Conservation (phyloP, 2,113 vertebrate species). For the Ophiodon elongatus region DNA sequence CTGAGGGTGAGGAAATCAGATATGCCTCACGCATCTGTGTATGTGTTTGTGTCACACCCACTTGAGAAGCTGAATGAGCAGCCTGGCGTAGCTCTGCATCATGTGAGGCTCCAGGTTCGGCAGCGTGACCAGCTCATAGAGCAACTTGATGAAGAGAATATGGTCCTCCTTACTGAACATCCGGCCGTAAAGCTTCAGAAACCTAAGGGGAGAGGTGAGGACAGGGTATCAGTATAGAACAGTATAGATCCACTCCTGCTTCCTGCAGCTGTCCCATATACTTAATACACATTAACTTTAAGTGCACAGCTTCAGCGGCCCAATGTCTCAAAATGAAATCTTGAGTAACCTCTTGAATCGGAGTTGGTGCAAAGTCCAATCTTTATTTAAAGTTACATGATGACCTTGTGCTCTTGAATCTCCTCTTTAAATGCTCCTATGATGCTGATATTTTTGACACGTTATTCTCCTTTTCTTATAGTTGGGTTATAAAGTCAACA, state of each 20-base stretch:
- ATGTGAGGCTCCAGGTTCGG: constrained; percentile 95
- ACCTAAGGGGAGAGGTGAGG: constrained; percentile 78
- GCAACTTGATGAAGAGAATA: constrained; percentile 93
- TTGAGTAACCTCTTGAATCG: neutral
- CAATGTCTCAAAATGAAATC: constrained; percentile 5
- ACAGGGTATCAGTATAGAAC: neutral
- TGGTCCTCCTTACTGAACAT: constrained; percentile 97
- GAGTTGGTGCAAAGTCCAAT: neutral
- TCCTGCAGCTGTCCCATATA: constrained; percentile 41
- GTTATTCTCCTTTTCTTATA: neutral
- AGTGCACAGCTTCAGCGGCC: constrained; percentile 2
- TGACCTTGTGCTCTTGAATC: neutral
- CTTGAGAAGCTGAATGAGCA: constrained; percentile 95
- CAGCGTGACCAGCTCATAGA: constrained; percentile 95
- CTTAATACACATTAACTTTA: neutral
- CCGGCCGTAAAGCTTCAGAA: constrained; percentile 94
- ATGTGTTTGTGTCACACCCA: constrained; percentile 79
- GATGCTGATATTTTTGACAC: neutral
- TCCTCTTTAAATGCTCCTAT: neutral
- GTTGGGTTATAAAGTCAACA: neutral
- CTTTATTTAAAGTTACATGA: neutral
- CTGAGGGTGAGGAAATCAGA: neutral
- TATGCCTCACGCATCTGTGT: neutral
- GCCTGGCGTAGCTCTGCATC: constrained; percentile 95
- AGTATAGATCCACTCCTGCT: constrained; percentile 25